A percentile compares a stretch with the other conserved stretches of the same genome.
Evolutionary conservation across 2,888 invertebrate genomes (phyloP).

Genomic region (Rhabditoides inermis): DNA sequence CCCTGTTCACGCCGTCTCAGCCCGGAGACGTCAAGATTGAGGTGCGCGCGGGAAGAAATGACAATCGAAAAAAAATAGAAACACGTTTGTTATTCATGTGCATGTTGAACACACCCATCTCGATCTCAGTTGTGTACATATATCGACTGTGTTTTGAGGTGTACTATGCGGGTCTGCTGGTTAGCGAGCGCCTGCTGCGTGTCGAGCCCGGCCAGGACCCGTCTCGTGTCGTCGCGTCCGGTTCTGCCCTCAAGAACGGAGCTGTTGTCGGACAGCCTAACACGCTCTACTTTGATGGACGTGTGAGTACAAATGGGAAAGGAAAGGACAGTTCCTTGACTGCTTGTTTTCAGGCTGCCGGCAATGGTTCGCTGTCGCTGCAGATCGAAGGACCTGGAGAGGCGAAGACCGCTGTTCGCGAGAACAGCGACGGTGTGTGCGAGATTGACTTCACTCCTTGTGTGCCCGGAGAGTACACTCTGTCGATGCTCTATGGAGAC

Average conservation of each 20-base stretch:
- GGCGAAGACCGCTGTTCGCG: constrained; percentile 60
- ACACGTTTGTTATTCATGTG: no score
- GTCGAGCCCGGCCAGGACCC: no score
- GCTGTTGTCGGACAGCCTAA: constrained; percentile 22
- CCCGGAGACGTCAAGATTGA: constrained; percentile 12
- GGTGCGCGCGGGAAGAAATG: no score
- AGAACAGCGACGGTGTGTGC: constrained; percentile 88
- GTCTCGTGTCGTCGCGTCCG: no score
- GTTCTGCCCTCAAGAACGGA: no score
- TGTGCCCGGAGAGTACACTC: constrained; percentile 73
- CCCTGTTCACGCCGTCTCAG: constrained; percentile 7
- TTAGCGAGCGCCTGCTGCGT: no score
- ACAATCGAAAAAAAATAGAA: no score
- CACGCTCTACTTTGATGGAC: constrained; percentile 19
- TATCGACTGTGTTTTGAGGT: no score
- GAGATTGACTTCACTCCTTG: constrained; percentile 88
- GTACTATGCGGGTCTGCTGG: no score
- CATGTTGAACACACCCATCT: no score
- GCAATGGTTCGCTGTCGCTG: constrained; percentile 86
- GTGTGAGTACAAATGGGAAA: constrained; percentile 13
- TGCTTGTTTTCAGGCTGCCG: constrained; percentile 65
- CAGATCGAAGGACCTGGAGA: constrained; percentile 95
- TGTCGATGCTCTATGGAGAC: constrained; percentile 30
- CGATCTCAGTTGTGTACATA: no score
- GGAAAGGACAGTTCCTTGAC: constrained; percentile 1